Evolutionary conservation across 2,797 vertebrate genomes (phyloP), one percentile per base, ranked within the genome.

Genomic region (Gallirallus australis): DNA sequence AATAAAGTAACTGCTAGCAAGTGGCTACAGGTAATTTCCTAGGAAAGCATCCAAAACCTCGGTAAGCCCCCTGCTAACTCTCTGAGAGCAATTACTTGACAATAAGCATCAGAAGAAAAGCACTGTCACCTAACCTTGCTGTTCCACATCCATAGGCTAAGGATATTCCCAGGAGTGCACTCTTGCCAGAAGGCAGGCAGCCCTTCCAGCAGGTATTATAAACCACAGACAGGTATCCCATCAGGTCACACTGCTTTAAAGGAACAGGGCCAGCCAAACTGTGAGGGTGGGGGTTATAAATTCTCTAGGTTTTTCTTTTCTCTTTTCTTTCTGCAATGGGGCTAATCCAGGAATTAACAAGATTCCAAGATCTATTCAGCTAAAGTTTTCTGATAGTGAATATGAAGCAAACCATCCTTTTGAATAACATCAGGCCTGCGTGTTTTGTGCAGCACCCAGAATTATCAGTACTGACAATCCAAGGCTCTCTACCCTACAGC

Each of bases 171-270:
- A n/a, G 45, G 42, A 80, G 12, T 3, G 0, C 61, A 31, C 24
- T 20, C 71, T 73, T 68, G 65, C 25, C 54, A 91, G 70, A 78
- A 86, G 65, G n/a, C 37, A 72, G 39, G 2, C 10, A 61, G 8
- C 40, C 35, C 30, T 45, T 64, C 25, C 33, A 91, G 69, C 76
- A 70, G 4, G 4, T 39, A 9, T 21, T 76, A 65, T 86, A 80
- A 84, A 88, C 66, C 59, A 87, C 61, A 83, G 7, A 13, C 57
- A 90, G 72, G 47, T 94, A 76, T 91, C 79, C 94, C 84, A 85
- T 50, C 57, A 90, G 60, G 66, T 83, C 77, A 50, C 0, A 0
- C 40, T 89, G 23, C 76, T 90, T 96, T 93, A 83, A 94, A 95
- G 78, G 61, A 93, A 64, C 54, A 90, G 52, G 37, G 56, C 52